Base-by-base conservation (phyloP, 2,888 invertebrate species). In the Chrysina gloriosa region DNA sequence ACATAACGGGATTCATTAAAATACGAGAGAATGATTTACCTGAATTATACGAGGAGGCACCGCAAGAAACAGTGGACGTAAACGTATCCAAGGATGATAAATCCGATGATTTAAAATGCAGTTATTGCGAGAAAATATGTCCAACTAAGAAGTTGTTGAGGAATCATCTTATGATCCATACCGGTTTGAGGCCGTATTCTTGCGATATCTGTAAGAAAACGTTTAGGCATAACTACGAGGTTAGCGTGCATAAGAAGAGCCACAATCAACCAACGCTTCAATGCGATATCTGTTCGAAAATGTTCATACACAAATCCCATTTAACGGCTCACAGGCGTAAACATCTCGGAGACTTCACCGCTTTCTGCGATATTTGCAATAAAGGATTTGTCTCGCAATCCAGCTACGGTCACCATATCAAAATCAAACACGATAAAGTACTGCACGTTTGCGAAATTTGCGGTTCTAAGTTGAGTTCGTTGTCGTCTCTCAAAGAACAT, bases 221-320 rank as follows among this genome's bases (percentile, higher is more conserved):
- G 0, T 83, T 83, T 65, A 75, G 77, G 64, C 78, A 79, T 56
- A 74, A 74, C 21, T 81, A 80, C 61, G 80, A 82, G 69, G 74
- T 83, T 1, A 78, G 75, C 5, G 77, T 76, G 1, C 88, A 88
- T 72, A 85, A 86, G 83, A 79, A 84, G 3, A 85, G 84, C 50
- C 89, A 88, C 70, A 85, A 85, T 34, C 86, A 86, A 0, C 86
- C 87, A 9, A 86, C 85, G 52, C 87, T 86, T 67, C 82, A 88
- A 0, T 89, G 89, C 71, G 83, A 86, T 0, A 82, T 87, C 0
- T 90, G 89, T 71, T 86, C 87, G 0, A 87, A 87, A 73, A 87
- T 86, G 73, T 87, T 89, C 73, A 84, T 87, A 0, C 88, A 88
- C 45, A 86, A 87, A 71, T 87, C 88, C 68, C 88, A 89, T 71